Conservation (phyloP, 2,888 invertebrate genomes). For the Digitonthophagus gazella region DNA sequence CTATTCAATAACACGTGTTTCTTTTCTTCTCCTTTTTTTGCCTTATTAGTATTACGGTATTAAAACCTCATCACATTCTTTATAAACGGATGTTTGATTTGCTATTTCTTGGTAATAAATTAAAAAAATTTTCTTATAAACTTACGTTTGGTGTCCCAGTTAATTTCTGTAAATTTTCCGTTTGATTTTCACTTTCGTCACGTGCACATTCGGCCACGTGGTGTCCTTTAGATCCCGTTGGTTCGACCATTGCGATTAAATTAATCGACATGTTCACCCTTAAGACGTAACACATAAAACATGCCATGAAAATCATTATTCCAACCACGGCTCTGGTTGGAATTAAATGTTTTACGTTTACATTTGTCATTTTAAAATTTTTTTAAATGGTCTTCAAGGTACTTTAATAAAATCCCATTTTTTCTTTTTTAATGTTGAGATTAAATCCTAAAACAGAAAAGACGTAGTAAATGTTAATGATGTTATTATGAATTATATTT, state of each 20-base stretch:
- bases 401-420: no score
- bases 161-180: conserved; percentile 30
- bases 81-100: no score
- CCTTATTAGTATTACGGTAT: no score
- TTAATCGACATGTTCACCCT: conserved; percentile 75
- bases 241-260: conserved; percentile 68
- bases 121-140: neutral
- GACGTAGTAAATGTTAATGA: no score
- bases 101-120: no score
- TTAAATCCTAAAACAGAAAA: no score
- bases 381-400: no score
- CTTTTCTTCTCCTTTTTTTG: no score
- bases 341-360: conserved; percentile 35
- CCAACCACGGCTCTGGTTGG: conserved; percentile 58
- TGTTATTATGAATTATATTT: no score
- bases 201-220: conserved; percentile 30
- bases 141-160: conserved; percentile 34
- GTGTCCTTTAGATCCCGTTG: conserved; percentile 40
- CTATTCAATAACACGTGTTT: no score
- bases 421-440: no score
- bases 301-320: conserved; percentile 71
- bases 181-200: conserved; percentile 21
- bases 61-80: no score
- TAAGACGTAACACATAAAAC: conserved; percentile 71
- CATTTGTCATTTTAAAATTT: neutral